Evolutionary conservation across 2,888 invertebrate species (phyloP).

Genomic region (Netelia fuscicornis): DNA sequence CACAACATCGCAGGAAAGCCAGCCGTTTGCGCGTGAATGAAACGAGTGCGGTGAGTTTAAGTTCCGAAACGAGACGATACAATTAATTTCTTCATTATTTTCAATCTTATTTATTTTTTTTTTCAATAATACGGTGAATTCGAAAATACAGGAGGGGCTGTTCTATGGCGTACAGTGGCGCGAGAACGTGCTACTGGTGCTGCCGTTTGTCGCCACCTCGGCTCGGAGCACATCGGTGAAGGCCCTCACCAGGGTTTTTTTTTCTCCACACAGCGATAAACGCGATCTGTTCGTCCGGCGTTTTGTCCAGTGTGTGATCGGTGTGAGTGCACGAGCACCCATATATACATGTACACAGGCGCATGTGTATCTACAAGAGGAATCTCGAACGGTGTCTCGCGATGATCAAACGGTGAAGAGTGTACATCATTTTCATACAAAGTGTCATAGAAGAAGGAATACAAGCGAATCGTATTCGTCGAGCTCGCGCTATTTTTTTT

Average conservation of each 20-base stretch:
- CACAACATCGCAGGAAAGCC: conserved; percentile 24
- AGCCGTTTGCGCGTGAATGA: conserved; percentile 2
- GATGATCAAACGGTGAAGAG: background rate
- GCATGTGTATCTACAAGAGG: conserved; percentile 2
- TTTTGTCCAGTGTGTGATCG: conserved; percentile 27
- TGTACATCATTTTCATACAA: background rate
- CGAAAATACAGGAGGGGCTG: conserved; percentile 55
- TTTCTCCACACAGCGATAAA: conserved; percentile 32
- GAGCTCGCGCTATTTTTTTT: conserved; percentile 38
- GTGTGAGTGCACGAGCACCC: conserved; percentile 26
- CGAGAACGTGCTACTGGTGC: conserved; percentile 64
- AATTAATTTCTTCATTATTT: background rate
- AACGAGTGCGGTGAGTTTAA: conserved; percentile 2
- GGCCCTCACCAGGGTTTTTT: conserved; percentile 49
- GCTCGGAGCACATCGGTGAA: conserved; percentile 72
- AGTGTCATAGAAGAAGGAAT: conserved; percentile 5
- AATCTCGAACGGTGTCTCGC: background rate
- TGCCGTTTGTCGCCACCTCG: conserved; percentile 71
- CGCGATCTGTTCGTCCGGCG: conserved; percentile 47
- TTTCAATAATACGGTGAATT: background rate
- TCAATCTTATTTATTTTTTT: conserved; percentile 1
- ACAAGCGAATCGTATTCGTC: background rate
- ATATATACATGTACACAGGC: conserved; percentile 23
- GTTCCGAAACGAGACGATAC: background rate
- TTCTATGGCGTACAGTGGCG: conserved; percentile 67